Evolutionary conservation across 37 sponge, comb jelly and placozoan species (phyloP), one percentile per base, ranked within the genome.

Genomic region (Mnemiopsis leidyi): DNA sequence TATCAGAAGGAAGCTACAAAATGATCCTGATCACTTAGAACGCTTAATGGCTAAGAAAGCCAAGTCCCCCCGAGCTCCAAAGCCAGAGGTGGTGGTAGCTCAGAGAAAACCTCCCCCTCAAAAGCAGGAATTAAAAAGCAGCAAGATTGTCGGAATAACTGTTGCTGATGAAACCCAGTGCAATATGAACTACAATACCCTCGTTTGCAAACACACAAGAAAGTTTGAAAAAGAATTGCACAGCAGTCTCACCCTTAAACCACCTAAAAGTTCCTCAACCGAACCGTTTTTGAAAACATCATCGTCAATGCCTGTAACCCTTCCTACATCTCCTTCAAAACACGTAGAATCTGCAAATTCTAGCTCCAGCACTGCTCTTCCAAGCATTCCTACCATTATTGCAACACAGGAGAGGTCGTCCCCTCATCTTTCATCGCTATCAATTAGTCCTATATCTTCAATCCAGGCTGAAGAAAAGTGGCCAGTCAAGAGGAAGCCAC

Each of bases 351-450:
- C 82, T 1, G n/a, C n/a, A n/a, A n/a, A n/a, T n/a, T 79, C 82
- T 29, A 79, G 21, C 36, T 79, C 82, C 35, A 85, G 24, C 25
- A 48, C 61, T 18, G 79, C 79, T 34, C 32, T 77, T 33, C 79
- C 79, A 3, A 77, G 79, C 36, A 77, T 77, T 16, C 90, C 36
- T 28, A 23, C 48, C 18, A 36, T 37, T 26, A 23, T 37, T 28
- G 36, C n/a, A n/a, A 85, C 32, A 21, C 38, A 85, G 30, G 23
- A 23, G 90, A 85, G 79, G 33, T 77, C 90, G 2, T 85, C 90
- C 21, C 90, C 90, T n/a, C 90, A 85, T 26, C 61, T 85, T 23
- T 85, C 90, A 25, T 36, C 35, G 29, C 90, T 85, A 2, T 85
- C 90, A 39, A 85, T 85, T 2, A 40, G 61, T 40, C 90, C 90